A percentile compares a stretch with the other conserved stretches of the same genome.
Evolutionary conservation across 2,113 vertebrate genomes (phyloP).

Genomic region (cat (Felis catus)): DNA sequence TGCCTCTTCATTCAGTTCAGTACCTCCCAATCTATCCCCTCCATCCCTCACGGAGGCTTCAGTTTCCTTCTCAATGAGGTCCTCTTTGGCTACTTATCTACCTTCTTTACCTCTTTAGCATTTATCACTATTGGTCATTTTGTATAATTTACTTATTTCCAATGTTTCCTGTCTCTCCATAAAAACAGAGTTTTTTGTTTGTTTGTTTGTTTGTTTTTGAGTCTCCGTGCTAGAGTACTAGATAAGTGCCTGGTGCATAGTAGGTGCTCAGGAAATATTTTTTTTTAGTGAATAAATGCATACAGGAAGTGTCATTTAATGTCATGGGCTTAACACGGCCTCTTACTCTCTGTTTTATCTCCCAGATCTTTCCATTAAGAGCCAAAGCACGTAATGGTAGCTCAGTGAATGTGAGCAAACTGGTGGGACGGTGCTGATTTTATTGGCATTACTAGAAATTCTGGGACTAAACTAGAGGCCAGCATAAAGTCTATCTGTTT

Average conservation of each 20-base stretch:
- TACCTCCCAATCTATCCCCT: neutral
- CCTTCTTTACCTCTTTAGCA: neutral
- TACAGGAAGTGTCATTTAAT: neutral
- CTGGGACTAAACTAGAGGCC: conserved; percentile 12
- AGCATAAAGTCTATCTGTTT: neutral
- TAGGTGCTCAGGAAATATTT: neutral
- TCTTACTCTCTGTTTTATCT: neutral
- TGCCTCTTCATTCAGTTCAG: neutral
- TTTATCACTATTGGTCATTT: neutral
- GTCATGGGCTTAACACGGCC: neutral
- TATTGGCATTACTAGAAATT: conserved; percentile 16
- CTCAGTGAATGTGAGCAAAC: neutral
- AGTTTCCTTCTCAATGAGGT: neutral
- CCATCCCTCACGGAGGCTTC: neutral
- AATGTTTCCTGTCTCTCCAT: neutral
- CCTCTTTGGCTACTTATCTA: neutral
- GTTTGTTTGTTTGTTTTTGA: no score
- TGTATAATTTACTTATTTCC: neutral
- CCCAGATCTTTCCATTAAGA: neutral
- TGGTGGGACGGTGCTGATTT: neutral
- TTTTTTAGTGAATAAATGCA: neutral
- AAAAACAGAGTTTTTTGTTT: neutral
- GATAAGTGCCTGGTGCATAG: neutral
- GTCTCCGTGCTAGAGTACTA: neutral
- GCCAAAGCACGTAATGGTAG: neutral